Evolutionary conservation across 2,113 vertebrate species (phyloP).

Genomic region (Alouatta palliata): DNA sequence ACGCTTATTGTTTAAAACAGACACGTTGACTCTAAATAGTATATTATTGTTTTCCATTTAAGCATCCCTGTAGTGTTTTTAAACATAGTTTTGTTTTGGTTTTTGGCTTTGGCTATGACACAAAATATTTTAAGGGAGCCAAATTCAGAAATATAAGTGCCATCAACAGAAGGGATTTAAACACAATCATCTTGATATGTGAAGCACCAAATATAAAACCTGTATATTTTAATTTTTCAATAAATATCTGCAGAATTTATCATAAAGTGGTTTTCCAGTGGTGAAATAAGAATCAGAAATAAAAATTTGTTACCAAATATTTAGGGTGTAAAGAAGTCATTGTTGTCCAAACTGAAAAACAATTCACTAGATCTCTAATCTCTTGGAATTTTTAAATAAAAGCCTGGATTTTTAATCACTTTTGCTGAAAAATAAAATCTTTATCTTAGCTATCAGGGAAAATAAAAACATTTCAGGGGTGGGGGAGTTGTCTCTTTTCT

Average conservation of each 20-base stretch:
- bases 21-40: not conserved
- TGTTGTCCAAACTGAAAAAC: not conserved
- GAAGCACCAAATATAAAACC: not conserved
- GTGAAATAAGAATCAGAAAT: not conserved
- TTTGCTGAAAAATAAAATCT: not conserved
- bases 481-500: not conserved
- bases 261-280: not conserved
- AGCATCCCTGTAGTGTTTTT: not conserved
- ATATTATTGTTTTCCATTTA: not conserved
- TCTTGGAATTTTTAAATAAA: slow-evolving; percentile 40
- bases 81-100: not conserved
- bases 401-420: not conserved
- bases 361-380: not conserved
- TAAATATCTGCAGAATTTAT: slow-evolving; percentile 27
- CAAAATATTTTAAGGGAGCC: not conserved
- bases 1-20: not conserved
- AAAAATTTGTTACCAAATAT: not conserved
- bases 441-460: not conserved
- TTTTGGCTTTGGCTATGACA: not conserved
- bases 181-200: not conserved
- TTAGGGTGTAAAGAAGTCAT: not conserved
- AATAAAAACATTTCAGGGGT: not conserved
- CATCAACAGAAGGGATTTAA: not conserved
- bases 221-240: slow-evolving; percentile 24
- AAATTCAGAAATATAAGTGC: slow-evolving; percentile 27